These are phyloP conservation scores for Jordanella pulchra DNA, from an alignment of 2,797 vertebrate species.

Conservation along the genomic window DNA sequence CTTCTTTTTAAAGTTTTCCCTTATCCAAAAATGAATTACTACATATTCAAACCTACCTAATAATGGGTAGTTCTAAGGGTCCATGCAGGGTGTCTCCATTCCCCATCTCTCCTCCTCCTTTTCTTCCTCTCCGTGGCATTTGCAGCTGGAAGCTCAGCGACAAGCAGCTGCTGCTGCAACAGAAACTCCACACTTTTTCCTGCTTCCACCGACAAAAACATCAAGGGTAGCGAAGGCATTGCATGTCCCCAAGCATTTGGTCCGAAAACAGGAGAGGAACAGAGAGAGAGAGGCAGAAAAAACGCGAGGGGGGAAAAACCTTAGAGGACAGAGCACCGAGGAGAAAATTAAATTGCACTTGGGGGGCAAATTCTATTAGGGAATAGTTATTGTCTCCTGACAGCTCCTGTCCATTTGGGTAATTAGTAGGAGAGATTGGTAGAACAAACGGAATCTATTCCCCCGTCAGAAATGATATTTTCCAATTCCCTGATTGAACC, in stretches of 20 bases:
- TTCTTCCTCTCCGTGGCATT: conserved; percentile 22
- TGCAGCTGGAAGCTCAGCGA: conserved; percentile 15
- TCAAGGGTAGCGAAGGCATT: conserved; percentile 33
- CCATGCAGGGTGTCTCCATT: conserved; percentile 14
- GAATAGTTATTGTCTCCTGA: conserved; percentile 89
- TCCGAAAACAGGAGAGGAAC: conserved; percentile 48
- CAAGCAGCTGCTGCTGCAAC: background rate
- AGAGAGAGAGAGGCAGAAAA: conserved; percentile 68
- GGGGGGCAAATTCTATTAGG: conserved; percentile 97
- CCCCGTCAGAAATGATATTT: conserved; percentile 74
- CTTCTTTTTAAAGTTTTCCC: background rate
- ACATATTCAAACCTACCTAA: conserved; percentile 66
- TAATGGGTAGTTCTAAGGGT: conserved; percentile 18
- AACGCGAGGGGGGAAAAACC: conserved; percentile 69
- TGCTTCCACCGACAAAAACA: conserved; percentile 23
- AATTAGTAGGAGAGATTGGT: conserved; percentile 86
- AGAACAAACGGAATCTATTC: conserved; percentile 74
- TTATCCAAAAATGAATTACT: conserved; percentile 2
- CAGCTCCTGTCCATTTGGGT: conserved; percentile 92
- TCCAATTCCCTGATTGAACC: conserved; percentile 74
- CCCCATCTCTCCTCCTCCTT: conserved; percentile 22
- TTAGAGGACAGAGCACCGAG: conserved; percentile 73
- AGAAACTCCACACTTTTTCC: conserved; percentile 31
- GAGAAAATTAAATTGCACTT: conserved; percentile 99
- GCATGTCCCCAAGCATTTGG: conserved; percentile 48